These are phyloP conservation scores for Sorex maritimensis DNA, from an alignment of 2,797 vertebrate genomes.

Conservation along the genomic window DNA sequence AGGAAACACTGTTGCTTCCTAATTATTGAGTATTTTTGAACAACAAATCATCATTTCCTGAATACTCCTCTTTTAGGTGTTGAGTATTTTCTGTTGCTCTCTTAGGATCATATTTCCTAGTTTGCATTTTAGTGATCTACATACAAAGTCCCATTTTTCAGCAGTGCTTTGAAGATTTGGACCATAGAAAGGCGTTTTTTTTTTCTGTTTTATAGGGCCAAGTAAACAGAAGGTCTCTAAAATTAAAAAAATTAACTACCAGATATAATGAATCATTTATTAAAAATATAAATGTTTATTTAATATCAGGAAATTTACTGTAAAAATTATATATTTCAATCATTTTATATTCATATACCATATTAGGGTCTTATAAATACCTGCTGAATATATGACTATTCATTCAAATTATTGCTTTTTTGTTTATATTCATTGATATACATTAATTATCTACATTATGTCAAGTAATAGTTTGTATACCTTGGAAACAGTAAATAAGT, in stretches of 20 bases:
- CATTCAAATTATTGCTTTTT: not conserved
- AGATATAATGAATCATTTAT: not conserved
- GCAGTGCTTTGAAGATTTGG: not conserved
- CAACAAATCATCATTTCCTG: conserved; percentile 9
- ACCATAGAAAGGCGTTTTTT: not conserved
- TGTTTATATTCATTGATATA: not conserved
- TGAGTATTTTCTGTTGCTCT: not conserved
- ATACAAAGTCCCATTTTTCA: conserved; percentile 35
- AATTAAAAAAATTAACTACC: not conserved
- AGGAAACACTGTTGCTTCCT: not conserved
- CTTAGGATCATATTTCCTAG: not conserved
- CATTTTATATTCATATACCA: not conserved
- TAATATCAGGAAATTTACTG: not conserved
- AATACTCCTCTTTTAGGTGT: not conserved
- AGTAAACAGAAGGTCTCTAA: not conserved
- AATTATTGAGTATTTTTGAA: conserved; percentile 36
- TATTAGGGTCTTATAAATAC: not conserved
- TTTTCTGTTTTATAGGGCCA: not conserved
- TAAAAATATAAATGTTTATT: conserved; percentile 25
- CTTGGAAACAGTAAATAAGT: not conserved
- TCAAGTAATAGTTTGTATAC: not conserved
- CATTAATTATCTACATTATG: not conserved
- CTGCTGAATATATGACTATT: not conserved
- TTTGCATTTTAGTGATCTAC: conserved; percentile 24
- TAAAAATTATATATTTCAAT: conserved; percentile 4